Percentiles rank a stretch among this genome's conserved stretches.
Evolutionary conservation across 2,888 invertebrate genomes (phyloP).

Genomic region (Napeogenes sylphis): DNA sequence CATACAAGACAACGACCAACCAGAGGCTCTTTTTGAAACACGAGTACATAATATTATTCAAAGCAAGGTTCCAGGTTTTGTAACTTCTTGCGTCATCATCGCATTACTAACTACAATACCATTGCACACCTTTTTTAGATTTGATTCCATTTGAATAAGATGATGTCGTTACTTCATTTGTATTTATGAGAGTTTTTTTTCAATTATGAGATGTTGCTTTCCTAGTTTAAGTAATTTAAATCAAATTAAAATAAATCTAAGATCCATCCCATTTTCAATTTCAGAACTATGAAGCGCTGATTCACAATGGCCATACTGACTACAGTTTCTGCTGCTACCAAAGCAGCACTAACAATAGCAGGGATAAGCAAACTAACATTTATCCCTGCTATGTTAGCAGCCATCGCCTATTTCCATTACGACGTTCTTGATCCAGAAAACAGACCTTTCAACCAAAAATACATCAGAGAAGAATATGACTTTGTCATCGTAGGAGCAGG

Average conservation of each 20-base stretch:
- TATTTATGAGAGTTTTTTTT: neutral
- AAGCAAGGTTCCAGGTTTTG: neutral
- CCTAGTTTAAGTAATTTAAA: neutral
- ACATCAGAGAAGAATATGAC: conserved; percentile 84
- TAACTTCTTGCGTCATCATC: neutral
- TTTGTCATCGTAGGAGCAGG: conserved; percentile 91
- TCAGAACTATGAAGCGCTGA: conserved; percentile 34
- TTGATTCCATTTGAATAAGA: neutral
- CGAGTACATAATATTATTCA: neutral
- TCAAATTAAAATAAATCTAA: no score
- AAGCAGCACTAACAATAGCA: conserved; percentile 82
- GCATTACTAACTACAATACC: neutral
- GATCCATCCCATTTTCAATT: conserved; percentile 1
- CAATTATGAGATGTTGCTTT: neutral
- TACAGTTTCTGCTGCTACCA: conserved; percentile 81
- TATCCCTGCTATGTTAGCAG: conserved; percentile 85
- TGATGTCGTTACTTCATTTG: no score
- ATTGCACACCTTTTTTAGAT: neutral
- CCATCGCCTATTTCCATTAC: conserved; percentile 89
- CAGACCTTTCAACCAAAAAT: conserved; percentile 83
- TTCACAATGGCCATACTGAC: conserved; percentile 59
- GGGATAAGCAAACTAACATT: conserved; percentile 85
- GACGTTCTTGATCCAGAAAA: conserved; percentile 91
- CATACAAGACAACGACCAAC: no score
- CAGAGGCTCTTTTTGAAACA: no score